A percentile compares a stretch with the other conserved stretches of the same genome.
Conservation (phyloP, 2,113 vertebrate species). For the Callipepla californica region DNA sequence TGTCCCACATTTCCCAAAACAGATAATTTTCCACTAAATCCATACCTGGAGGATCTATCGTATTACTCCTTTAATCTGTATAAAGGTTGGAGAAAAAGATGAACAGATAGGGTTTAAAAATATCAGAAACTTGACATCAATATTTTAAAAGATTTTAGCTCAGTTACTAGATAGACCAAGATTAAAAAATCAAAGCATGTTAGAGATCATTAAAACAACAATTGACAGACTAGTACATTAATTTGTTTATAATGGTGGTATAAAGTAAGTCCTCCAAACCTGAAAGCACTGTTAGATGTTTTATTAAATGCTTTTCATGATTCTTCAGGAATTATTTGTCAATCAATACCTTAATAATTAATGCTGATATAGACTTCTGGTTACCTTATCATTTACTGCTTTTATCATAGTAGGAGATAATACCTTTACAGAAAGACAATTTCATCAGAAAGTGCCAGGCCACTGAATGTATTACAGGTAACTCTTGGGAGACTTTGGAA, state of each 20-base stretch:
- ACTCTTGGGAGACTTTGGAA: neutral
- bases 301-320: slow-evolving; percentile 40
- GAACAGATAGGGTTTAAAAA: neutral
- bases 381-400: neutral
- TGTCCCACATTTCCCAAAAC: neutral
- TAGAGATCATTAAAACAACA: neutral
- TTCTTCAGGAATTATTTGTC: slow-evolving; percentile 48
- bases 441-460: neutral
- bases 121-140: neutral
- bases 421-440: neutral
- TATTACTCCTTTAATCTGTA: neutral
- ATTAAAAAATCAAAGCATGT: neutral
- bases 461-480: neutral
- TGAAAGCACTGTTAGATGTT: neutral
- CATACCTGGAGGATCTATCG: neutral
- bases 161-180: neutral
- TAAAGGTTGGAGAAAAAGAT: neutral
- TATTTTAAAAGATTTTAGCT: neutral
- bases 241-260: slow-evolving; percentile 47
- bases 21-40: neutral
- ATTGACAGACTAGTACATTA: neutral
- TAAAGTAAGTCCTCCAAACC: slow-evolving; percentile 12
- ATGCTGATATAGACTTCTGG: neutral
- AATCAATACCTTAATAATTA: neutral
- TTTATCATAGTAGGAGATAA: neutral